A percentile compares a stretch with the other conserved stretches of the same genome.
These are phyloP conservation scores for Parauchenoglanis ngamensis DNA, from an alignment of 2,797 vertebrate genomes.

Conservation along the genomic window DNA sequence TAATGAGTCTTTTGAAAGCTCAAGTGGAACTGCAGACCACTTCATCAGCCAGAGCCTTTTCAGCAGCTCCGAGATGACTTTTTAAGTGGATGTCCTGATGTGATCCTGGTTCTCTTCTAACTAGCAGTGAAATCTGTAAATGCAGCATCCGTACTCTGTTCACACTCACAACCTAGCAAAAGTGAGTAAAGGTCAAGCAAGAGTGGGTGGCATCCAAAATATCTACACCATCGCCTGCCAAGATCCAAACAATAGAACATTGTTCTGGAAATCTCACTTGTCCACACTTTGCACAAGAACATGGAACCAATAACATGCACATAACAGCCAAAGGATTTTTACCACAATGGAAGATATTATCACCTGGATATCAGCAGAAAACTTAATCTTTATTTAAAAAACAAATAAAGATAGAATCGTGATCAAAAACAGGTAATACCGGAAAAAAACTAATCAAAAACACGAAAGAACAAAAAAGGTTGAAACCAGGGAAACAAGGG, in stretches of 20 bases:
- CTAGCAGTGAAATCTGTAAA: constrained; percentile 13
- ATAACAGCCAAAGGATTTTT: background rate
- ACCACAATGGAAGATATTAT: constrained; percentile 9
- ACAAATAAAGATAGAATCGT: background rate
- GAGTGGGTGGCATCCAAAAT: constrained; percentile 34
- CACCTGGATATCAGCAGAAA: background rate
- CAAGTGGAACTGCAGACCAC: constrained; percentile 26
- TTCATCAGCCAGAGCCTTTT: constrained; percentile 33
- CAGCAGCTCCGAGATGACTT: constrained; percentile 10
- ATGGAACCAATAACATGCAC: no score
- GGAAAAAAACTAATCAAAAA: background rate
- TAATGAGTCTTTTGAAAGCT: constrained; percentile 33
- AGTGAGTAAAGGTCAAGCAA: constrained; percentile 30
- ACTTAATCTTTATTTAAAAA: background rate
- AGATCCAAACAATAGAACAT: constrained; percentile 17
- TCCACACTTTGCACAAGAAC: background rate
- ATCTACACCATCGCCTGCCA: constrained; percentile 24
- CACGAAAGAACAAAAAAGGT: background rate
- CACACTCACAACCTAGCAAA: constrained; percentile 12
- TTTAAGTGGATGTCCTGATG: constrained; percentile 35
- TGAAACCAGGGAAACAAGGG: background rate
- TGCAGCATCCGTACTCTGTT: constrained; percentile 2
- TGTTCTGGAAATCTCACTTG: constrained; percentile 7
- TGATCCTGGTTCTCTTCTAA: constrained; percentile 19
- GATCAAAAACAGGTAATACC: background rate